Percentiles rank a stretch among this genome's conserved stretches.
These are phyloP conservation scores for Euleptes europaea DNA, from an alignment of 2,113 vertebrate species.

Conservation along the genomic window DNA sequence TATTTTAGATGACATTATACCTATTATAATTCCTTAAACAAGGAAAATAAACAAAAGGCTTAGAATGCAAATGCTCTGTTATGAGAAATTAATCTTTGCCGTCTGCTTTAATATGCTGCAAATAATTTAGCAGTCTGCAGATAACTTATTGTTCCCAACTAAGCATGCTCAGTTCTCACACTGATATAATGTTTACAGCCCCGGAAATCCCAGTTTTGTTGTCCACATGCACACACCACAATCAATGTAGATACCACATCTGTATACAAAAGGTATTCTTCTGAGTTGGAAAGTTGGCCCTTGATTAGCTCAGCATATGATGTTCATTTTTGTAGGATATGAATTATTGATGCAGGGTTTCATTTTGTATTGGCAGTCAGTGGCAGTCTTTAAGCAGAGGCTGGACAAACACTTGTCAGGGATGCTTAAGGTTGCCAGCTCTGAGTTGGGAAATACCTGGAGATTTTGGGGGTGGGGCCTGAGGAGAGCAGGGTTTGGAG, in stretches of 20 bases:
- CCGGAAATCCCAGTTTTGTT: not conserved
- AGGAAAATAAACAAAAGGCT: not conserved
- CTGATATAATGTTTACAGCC: slow-evolving; percentile 9
- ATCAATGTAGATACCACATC: not conserved
- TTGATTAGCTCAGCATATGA: not conserved
- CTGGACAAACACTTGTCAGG: too few species aligned
- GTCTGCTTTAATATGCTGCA: not conserved
- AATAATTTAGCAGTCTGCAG: slow-evolving; percentile 25
- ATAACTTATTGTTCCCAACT: not conserved
- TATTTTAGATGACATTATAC: slow-evolving; percentile 27
- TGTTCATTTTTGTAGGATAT: not conserved
- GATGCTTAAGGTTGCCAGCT: too few species aligned
- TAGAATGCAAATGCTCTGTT: not conserved
- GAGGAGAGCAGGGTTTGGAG: too few species aligned
- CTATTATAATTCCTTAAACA: slow-evolving; percentile 10
- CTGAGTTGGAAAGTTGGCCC: not conserved
- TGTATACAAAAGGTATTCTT: not conserved
- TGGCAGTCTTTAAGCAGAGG: too few species aligned
- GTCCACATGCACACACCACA: not conserved
- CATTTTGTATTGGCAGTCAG: too few species aligned
- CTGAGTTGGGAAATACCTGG: too few species aligned
- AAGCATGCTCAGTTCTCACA: slow-evolving; percentile 19
- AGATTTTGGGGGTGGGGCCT: too few species aligned
- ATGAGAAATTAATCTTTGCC: slow-evolving; percentile 30
- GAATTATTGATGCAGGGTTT: not conserved